Percentiles rank a stretch among this genome's conserved stretches.
Conservation (phyloP, 2,888 invertebrate genomes). For the Hipparchia semele region DNA sequence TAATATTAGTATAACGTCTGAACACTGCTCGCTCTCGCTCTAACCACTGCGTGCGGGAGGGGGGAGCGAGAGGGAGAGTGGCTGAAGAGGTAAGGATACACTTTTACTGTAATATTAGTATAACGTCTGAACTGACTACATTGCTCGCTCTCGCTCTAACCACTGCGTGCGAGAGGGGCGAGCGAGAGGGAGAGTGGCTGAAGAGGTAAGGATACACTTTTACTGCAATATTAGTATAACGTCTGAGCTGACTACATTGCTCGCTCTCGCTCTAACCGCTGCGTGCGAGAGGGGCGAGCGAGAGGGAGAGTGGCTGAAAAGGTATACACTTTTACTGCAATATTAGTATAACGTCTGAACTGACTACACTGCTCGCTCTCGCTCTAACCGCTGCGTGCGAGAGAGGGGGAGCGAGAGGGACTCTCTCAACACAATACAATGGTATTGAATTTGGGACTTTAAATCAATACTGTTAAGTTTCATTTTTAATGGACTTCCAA, state of each 20-base stretch:
- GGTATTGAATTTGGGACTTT: too few relatives aligned
- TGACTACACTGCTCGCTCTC: constrained; percentile 52
- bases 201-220: constrained; percentile 9
- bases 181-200: constrained; percentile 31
- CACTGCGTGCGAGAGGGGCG: constrained; percentile 31
- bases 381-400: constrained; percentile 44
- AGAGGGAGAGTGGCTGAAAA: constrained; percentile 35
- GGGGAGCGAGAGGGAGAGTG: constrained; percentile 12
- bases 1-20: constrained; percentile 11
- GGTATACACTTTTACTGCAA: constrained; percentile 11
- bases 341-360: constrained; percentile 39
- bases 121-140: constrained; percentile 44
- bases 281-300: constrained; percentile 29
- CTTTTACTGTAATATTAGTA: neutral
- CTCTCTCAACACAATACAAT: too few relatives aligned
- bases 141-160: constrained; percentile 52
- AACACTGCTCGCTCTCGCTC: constrained; percentile 49
- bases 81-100: constrained; percentile 37
- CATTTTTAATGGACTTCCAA: too few relatives aligned
- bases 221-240: neutral
- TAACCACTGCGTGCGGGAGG: constrained; percentile 42
- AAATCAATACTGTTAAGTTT: too few relatives aligned
- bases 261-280: constrained; percentile 49
- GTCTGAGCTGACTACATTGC: constrained; percentile 48
- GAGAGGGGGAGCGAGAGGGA: constrained; percentile 7